phyloP scores from a whole-genome alignment of 1,140 invertebrate species.

The Carcinoscorpius rotundicauda region DNA sequence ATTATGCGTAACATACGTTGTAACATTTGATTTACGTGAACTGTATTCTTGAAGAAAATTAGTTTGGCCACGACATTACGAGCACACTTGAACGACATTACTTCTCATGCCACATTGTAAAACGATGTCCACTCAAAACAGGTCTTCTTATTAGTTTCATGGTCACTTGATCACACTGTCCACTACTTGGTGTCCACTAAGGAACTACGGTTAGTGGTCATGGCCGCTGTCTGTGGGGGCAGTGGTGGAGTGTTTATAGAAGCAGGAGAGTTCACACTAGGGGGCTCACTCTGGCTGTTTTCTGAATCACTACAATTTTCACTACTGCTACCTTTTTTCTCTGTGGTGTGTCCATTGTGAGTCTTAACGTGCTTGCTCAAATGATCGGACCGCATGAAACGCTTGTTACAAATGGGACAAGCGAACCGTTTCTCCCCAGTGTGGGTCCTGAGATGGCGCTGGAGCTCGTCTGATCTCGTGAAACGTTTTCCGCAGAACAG shows the following conservation, averaged over 20 bases:
- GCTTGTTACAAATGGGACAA: conserved; percentile 86
- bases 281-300: conserved; percentile 45
- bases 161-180: no score
- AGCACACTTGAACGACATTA: no score
- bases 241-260: conserved; percentile 35
- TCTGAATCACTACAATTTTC: conserved; percentile 59
- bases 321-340: conserved; percentile 37
- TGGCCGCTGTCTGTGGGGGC: neutral
- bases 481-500: conserved; percentile 55
- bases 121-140: no score
- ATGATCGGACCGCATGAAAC: conserved; percentile 91
- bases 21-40: no score
- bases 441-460: conserved; percentile 89
- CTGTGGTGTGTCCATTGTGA: conserved; percentile 45
- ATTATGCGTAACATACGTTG: no score
- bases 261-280: conserved; percentile 9
- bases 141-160: no score
- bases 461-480: conserved; percentile 89
- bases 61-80: no score
- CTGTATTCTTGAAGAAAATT: no score
- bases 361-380: conserved; percentile 92
- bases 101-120: no score
- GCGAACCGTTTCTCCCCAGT: conserved; percentile 91
- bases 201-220: no score
- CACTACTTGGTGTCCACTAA: no score